Evolutionary conservation across 2,888 invertebrate species (phyloP).

Genomic region (Melipona beecheii): DNA sequence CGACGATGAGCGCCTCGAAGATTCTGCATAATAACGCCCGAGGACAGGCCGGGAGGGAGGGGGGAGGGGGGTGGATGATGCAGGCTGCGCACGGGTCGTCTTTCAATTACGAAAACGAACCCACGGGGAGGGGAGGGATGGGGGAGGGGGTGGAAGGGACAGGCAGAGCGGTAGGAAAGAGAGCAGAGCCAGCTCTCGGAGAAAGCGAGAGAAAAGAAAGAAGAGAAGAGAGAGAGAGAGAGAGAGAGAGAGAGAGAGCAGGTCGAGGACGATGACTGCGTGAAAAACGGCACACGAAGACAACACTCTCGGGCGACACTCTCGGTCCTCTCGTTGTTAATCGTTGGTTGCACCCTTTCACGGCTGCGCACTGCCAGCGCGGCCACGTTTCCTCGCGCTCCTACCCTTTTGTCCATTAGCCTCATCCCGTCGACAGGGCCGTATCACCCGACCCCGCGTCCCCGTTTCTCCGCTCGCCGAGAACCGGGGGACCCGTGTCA

Average conservation of each 20-base stretch:
- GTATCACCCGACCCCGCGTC: slow-evolving; percentile 36
- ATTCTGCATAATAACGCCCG: slow-evolving; percentile 47
- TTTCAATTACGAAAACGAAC: slow-evolving; percentile 70
- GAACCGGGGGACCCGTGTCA: slow-evolving; percentile 66
- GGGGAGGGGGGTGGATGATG: neutral
- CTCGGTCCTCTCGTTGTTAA: slow-evolving; percentile 77
- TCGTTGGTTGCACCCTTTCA: slow-evolving; percentile 81
- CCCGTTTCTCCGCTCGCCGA: slow-evolving; percentile 37
- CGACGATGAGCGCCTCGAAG: slow-evolving; percentile 35
- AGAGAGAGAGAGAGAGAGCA: slow-evolving; percentile 41
- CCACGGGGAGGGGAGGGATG: slow-evolving; percentile 10
- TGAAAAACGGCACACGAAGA: slow-evolving; percentile 73
- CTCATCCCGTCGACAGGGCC: slow-evolving; percentile 68
- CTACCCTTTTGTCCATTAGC: slow-evolving; percentile 79
- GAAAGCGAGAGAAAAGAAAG: neutral
- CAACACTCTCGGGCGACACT: slow-evolving; percentile 76
- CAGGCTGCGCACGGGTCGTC: slow-evolving; percentile 39
- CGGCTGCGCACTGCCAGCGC: slow-evolving; percentile 60
- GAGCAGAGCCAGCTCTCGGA: slow-evolving; percentile 15
- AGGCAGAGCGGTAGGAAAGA: slow-evolving; percentile 19
- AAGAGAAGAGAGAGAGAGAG: slow-evolving; percentile 31
- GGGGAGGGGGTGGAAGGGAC: neutral
- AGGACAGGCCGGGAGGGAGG: neutral
- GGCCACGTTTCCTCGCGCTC: slow-evolving; percentile 72
- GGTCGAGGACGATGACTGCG: slow-evolving; percentile 70